Evolutionary conservation across 2,888 invertebrate genomes (phyloP).

Genomic region (Ptychoptera contaminata): DNA sequence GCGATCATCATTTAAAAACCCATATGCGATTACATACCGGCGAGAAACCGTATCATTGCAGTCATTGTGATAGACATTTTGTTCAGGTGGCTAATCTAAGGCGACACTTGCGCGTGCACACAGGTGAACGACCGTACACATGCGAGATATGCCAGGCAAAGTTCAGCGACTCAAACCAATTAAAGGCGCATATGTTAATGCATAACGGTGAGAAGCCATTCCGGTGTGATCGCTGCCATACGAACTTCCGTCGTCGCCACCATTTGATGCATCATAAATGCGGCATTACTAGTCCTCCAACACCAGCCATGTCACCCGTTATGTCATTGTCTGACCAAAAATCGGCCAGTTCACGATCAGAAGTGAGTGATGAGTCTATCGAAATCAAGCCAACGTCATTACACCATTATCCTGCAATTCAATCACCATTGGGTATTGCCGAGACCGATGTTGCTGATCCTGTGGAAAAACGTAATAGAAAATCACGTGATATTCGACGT

Average conservation of each 20-base stretch:
- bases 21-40: slow-evolving; percentile 87
- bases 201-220: slow-evolving; percentile 86
- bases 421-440: slow-evolving; percentile 31
- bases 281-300: slow-evolving; percentile 31
- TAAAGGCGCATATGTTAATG: slow-evolving; percentile 76
- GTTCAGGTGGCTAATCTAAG: slow-evolving; percentile 86
- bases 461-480: slow-evolving; percentile 25
- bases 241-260: slow-evolving; percentile 69
- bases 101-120: slow-evolving; percentile 78
- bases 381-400: slow-evolving; percentile 26
- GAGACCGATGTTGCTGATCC: slow-evolving; percentile 29
- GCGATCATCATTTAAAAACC: slow-evolving; percentile 86
- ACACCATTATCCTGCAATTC: slow-evolving; percentile 25
- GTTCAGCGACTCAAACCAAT: slow-evolving; percentile 83
- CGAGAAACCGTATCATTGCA: slow-evolving; percentile 84
- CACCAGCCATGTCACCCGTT: slow-evolving; percentile 20
- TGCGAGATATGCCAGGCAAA: slow-evolving; percentile 73
- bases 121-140: slow-evolving; percentile 78
- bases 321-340: slow-evolving; percentile 22
- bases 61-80: slow-evolving; percentile 81
- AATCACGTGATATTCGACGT: slow-evolving; percentile 35
- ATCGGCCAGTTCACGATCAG: slow-evolving; percentile 25
- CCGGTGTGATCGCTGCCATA: slow-evolving; percentile 61
- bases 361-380: slow-evolving; percentile 16
- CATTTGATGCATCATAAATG: slow-evolving; percentile 78